Conservation (phyloP, 1,140 invertebrate species). For the Drosophila yakuba region DNA sequence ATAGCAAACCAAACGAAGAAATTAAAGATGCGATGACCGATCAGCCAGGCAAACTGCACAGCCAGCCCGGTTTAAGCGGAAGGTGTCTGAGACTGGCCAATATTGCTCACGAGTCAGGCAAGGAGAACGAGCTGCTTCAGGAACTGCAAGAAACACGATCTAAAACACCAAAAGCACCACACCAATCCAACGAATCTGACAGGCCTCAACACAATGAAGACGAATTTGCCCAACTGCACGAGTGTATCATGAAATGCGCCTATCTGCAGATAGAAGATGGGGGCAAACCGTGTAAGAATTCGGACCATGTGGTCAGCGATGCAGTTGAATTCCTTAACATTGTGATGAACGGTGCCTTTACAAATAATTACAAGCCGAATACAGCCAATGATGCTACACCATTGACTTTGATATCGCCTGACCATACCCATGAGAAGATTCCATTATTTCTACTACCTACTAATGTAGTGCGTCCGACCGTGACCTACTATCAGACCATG, state of each 20-base stretch:
- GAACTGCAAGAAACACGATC: neutral
- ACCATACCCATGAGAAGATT: neutral
- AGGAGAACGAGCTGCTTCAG: no score
- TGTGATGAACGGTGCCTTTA: neutral
- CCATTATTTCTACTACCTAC: neutral
- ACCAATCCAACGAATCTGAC: no score
- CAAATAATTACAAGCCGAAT: no score
- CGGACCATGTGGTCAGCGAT: no score
- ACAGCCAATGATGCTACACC: neutral
- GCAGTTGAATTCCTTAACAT: neutral
- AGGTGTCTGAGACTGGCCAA: neutral
- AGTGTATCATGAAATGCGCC: neutral
- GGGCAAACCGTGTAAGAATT: neutral
- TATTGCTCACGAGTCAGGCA: neutral
- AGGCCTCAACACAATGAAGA: neutral
- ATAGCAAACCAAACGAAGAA: neutral
- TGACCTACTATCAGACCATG: constrained; percentile 45
- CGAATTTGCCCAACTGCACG: neutral
- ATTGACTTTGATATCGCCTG: no score
- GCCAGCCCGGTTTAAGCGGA: no score
- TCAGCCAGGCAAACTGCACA: no score
- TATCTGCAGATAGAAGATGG: neutral
- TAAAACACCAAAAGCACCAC: accelerated
- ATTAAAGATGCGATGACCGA: neutral
- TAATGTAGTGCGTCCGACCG: constrained; percentile 23